Evolutionary conservation across 1,140 invertebrate species (phyloP).

Genomic region (Drosophila malerkotliana): DNA sequence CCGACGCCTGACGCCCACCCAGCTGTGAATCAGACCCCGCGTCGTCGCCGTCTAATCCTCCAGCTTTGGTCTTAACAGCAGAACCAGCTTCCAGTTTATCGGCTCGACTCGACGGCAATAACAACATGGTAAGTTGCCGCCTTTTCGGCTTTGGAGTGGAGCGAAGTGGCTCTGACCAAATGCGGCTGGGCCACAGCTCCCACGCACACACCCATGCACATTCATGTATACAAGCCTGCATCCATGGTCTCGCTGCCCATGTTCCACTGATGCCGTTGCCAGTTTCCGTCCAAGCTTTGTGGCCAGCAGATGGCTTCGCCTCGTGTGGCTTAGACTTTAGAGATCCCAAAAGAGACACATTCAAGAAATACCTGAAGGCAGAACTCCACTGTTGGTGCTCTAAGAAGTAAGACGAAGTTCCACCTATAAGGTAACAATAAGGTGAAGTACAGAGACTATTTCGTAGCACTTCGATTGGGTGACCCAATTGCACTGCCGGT

Average conservation of each 20-base stretch:
- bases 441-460: no score
- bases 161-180: constrained; percentile 31
- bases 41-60: constrained; percentile 1
- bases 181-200: constrained; percentile 36
- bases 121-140: constrained; percentile 36
- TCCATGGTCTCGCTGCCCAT: constrained; percentile 1
- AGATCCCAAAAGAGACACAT: background rate
- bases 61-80: background rate
- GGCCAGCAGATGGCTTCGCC: constrained; percentile 25
- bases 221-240: constrained; percentile 8
- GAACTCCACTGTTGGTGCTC: no score
- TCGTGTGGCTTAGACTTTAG: background rate
- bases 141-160: constrained; percentile 18
- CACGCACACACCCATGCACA: constrained; percentile 13
- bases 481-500: no score
- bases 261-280: background rate
- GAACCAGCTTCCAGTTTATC: background rate
- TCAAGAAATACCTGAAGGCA: no score
- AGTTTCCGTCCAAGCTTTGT: constrained; percentile 29
- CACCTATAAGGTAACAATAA: no score
- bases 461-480: no score
- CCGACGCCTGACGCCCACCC: constrained; percentile 18
- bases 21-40: constrained; percentile 41
- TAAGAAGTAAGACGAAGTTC: background rate
- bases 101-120: background rate